A percentile compares a stretch with the other conserved stretches of the same genome.
phyloP scores from a whole-genome alignment of 2,888 invertebrate genomes.

The Synergus itoensis region DNA sequence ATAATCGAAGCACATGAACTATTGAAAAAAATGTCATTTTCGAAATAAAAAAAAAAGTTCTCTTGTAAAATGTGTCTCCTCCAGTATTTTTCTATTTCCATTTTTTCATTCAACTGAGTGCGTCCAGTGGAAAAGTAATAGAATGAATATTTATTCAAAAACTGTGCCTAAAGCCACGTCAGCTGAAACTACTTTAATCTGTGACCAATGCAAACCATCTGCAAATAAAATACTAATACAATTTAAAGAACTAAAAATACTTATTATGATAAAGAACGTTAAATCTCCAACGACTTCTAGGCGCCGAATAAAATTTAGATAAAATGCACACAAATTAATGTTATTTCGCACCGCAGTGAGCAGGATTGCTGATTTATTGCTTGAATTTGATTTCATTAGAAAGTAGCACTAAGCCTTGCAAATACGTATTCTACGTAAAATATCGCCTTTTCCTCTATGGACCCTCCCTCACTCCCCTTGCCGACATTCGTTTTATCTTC shows the following conservation, averaged over 20 bases:
- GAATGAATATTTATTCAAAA: too few species aligned
- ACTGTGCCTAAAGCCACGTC: too few species aligned
- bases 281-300: neutral
- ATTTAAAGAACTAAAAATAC: too few species aligned
- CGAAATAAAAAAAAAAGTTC: neutral
- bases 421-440: neutral
- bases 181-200: neutral
- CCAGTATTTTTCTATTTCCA: neutral
- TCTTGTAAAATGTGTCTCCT: too few species aligned
- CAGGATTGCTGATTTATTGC: neutral
- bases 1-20: neutral
- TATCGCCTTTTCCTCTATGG: neutral
- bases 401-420: neutral
- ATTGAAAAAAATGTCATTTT: neutral
- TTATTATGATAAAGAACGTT: too few species aligned
- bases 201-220: neutral
- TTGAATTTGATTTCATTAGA: neutral
- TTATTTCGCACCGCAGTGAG: neutral
- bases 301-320: neutral
- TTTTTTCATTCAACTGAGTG: neutral
- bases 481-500: neutral
- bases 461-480: neutral
- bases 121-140: too few species aligned
- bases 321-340: neutral
- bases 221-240: too few species aligned